phyloP scores from a whole-genome alignment of 2,797 vertebrate genomes.

The Zenarchopterus dispar region DNA sequence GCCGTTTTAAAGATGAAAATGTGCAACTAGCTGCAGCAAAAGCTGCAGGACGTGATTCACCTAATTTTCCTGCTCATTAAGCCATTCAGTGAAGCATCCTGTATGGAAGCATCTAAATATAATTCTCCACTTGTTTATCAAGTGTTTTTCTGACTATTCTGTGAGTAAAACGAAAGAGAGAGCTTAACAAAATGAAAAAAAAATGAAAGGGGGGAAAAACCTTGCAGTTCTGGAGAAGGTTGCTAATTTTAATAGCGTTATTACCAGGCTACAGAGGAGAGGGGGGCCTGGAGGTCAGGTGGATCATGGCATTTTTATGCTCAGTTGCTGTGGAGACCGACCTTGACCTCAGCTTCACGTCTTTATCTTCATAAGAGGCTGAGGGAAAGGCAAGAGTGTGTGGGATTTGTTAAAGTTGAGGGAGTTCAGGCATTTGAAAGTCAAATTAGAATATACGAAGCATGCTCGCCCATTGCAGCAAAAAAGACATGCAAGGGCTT shows the following conservation, averaged over 20 bases:
- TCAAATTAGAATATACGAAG: slow-evolving; percentile 65
- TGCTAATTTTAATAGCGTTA: slow-evolving; percentile 11
- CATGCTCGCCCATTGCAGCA: slow-evolving; percentile 50
- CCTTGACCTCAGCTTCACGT: slow-evolving; percentile 58
- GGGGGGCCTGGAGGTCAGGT: slow-evolving; percentile 34
- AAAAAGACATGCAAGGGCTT: slow-evolving; percentile 11
- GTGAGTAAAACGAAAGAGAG: neutral
- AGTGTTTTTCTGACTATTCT: neutral
- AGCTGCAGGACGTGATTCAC: neutral
- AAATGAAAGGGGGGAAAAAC: slow-evolving; percentile 15
- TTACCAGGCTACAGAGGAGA: slow-evolving; percentile 19
- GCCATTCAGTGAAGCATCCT: no score
- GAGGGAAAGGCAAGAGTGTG: slow-evolving; percentile 16
- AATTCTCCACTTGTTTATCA: no score
- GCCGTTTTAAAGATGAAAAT: no score
- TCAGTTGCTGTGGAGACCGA: slow-evolving; percentile 66
- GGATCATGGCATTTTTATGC: slow-evolving; percentile 58
- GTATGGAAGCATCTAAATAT: no score
- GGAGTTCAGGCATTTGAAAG: slow-evolving; percentile 66
- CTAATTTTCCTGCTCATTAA: neutral
- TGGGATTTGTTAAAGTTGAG: slow-evolving; percentile 58
- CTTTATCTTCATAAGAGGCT: slow-evolving; percentile 48
- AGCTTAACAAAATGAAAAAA: neutral
- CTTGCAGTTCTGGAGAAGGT: neutral
- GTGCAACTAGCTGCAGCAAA: no score